A percentile compares a stretch with the other conserved stretches of the same genome.
Evolutionary conservation across 2,888 invertebrate genomes (phyloP).

Genomic region (Emmelina monodactyla): DNA sequence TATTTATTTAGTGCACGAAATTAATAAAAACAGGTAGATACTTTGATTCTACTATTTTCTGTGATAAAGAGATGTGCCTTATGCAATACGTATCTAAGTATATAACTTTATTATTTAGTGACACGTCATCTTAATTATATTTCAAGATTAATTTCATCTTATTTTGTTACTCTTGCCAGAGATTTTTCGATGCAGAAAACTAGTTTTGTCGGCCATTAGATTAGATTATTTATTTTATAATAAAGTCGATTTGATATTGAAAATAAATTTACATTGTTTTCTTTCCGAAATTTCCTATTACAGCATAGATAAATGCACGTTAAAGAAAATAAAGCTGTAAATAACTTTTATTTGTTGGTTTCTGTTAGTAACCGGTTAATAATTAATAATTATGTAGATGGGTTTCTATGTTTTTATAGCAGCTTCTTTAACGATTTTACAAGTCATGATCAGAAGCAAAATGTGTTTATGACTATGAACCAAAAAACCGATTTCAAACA

Average conservation of each 20-base stretch:
- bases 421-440: too few relatives aligned
- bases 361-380: not conserved
- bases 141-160: not conserved
- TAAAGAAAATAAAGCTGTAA: too few relatives aligned
- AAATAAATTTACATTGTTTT: too few relatives aligned
- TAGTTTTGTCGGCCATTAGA: too few relatives aligned
- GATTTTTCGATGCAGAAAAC: not conserved
- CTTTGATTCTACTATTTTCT: constrained; percentile 33
- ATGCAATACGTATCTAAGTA: constrained; percentile 23
- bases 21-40: not conserved
- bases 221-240: not conserved
- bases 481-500: too few relatives aligned
- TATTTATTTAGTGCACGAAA: too few relatives aligned
- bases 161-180: not conserved
- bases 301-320: too few relatives aligned
- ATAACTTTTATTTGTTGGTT: not conserved
- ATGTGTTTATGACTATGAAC: too few relatives aligned
- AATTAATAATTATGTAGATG: not conserved
- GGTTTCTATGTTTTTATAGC: too few relatives aligned
- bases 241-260: not conserved
- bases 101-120: constrained; percentile 10
- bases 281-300: too few relatives aligned
- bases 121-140: not conserved
- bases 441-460: too few relatives aligned
- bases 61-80: constrained; percentile 60